A percentile compares a stretch with the other conserved stretches of the same genome.
Conservation (phyloP, 2,888 invertebrate species). For the Machimus atricapillus region DNA sequence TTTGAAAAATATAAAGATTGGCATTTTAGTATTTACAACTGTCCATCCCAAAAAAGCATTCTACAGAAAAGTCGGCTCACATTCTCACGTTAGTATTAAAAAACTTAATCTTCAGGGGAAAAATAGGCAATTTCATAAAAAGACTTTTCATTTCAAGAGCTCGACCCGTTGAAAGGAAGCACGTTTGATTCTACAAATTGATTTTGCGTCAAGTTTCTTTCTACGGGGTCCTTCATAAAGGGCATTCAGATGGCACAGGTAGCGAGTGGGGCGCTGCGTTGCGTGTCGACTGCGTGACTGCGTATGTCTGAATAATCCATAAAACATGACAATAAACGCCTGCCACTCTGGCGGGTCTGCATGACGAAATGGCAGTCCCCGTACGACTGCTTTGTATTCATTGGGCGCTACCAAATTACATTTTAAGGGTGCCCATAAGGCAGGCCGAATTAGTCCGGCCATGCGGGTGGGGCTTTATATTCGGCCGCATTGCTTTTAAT, state of each 20-base stretch:
- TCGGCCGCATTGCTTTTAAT: neutral
- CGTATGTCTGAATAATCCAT: neutral
- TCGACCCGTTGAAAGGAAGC: neutral
- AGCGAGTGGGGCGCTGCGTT: neutral
- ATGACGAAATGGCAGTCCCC: neutral
- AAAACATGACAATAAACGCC: conserved; percentile 16
- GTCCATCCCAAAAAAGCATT: neutral
- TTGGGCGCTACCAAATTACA: conserved; percentile 8
- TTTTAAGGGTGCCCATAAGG: neutral
- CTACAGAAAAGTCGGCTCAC: neutral
- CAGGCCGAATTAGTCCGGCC: neutral
- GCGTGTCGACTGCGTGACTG: neutral
- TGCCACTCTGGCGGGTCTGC: neutral
- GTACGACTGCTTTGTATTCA: conserved; percentile 1
- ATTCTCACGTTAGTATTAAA: neutral
- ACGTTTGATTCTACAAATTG: neutral
- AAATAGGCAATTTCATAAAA: neutral
- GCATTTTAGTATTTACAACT: neutral
- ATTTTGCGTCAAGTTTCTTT: neutral
- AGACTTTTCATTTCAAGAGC: neutral
- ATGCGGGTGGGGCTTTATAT: neutral
- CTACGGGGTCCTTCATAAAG: neutral
- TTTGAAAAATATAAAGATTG: neutral
- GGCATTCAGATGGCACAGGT: neutral
- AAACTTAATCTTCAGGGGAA: neutral